Base-by-base conservation (phyloP, 1,140 invertebrate species). In the Zaprionus capensis region DNA sequence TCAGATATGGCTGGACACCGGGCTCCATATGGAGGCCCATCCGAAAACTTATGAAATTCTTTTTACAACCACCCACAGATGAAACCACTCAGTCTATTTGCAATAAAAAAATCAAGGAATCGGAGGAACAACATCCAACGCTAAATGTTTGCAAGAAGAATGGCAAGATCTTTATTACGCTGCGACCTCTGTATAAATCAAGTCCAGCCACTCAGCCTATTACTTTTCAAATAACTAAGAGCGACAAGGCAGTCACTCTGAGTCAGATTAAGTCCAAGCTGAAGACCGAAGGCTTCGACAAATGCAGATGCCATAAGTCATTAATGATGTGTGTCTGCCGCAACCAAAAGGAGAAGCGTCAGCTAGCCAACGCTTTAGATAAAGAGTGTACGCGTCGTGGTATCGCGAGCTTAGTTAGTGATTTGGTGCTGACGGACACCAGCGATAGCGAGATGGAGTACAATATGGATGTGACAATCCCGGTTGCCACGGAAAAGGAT, bases 361-460 rank as follows among this genome's bases (percentile, higher is more conserved):
- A 74, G 0, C 71, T 92, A 0, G 59, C 66, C 11, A 41, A 46
- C 17, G 81, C 84, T 1, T 22, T 92, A 26, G 65, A 78, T 6
- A 82, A 77, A 55, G 81, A 91, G 59, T 92, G 88, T 56, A 20
- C 31, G 3, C 74, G 76, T 4, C 78, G 80, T 0, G 26, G 71
- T 4, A 80, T 92, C 26, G 34, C 63, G 0, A 57, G 56, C 9
- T 80, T 78, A 20, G 63, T 59, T 1, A 66, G 84, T 4, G 70
- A 78, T 0, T 49, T 92, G 14, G 53, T 85, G 3, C 67, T 93
- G 0, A 91, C 80, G 0, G 92, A 93, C 5, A 91, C 91, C 38
- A 91, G 78, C n/a, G 91, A 92, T 2, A 87, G 81, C 28, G 92
- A 92, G 24, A 68, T 83, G 69, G 91, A 92, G 51, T 91, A 77